Evolutionary conservation across 2,113 vertebrate species (phyloP).

Genomic region (Spea bombifrons): DNA sequence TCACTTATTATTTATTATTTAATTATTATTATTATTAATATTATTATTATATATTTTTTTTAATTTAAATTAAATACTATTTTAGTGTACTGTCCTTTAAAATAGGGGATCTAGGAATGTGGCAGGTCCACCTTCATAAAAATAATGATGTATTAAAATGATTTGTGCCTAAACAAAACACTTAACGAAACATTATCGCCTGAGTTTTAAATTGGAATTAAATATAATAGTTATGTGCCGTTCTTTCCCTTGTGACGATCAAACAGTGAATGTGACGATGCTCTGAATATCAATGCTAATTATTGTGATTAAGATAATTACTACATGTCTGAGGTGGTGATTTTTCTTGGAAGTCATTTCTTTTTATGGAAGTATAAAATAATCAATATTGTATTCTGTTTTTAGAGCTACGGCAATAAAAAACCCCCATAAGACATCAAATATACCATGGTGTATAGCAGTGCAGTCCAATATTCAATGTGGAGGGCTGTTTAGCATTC

Average conservation of each 20-base stretch:
- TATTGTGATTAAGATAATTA: conserved; percentile 27
- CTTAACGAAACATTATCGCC: not conserved
- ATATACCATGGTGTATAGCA: too few relatives aligned
- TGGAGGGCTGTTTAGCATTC: too few relatives aligned
- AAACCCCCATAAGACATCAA: too few relatives aligned
- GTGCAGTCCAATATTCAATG: too few relatives aligned
- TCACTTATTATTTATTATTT: too few relatives aligned
- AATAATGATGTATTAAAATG: too few relatives aligned
- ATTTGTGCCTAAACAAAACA: not conserved
- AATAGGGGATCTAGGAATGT: too few relatives aligned
- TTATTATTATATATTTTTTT: too few relatives aligned
- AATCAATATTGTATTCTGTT: not conserved
- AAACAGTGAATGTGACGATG: conserved; percentile 1
- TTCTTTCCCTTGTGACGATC: not conserved
- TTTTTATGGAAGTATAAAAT: not conserved
- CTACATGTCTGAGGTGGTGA: conserved; percentile 3
- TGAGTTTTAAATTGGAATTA: not conserved
- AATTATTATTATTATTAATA: too few relatives aligned
- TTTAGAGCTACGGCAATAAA: not conserved
- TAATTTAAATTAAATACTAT: too few relatives aligned
- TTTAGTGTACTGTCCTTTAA: too few relatives aligned
- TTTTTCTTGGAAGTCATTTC: not conserved
- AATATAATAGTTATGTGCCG: not conserved
- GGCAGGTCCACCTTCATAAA: too few relatives aligned
- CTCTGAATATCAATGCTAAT: conserved; percentile 21